phyloP scores from a whole-genome alignment of 2,113 vertebrate genomes.

The Ptilonorhynchus violaceus region DNA sequence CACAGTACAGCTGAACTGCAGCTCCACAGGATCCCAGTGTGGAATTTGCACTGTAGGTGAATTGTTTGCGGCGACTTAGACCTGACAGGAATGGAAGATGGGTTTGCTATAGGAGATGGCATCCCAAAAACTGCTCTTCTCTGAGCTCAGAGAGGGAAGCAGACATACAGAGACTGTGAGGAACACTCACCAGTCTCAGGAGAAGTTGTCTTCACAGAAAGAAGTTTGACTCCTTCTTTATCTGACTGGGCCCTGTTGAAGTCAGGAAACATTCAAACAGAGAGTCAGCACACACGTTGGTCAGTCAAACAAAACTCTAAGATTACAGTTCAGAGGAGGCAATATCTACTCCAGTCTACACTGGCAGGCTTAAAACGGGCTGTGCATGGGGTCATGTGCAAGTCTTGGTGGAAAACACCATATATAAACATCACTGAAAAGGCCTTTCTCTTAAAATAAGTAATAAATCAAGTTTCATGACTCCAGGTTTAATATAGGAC shows the following conservation, averaged over 20 bases:
- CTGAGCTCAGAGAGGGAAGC: not conserved
- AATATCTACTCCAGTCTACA: not conserved
- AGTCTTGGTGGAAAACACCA: not conserved
- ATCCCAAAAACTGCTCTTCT: not conserved
- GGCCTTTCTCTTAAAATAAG: not conserved
- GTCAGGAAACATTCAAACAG: not conserved
- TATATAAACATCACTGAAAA: not conserved
- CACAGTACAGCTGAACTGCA: not conserved
- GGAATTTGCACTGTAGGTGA: not conserved
- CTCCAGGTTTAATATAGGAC: not conserved
- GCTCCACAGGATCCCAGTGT: not conserved
- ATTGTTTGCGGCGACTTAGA: not conserved
- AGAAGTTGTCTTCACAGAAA: constrained; percentile 79
- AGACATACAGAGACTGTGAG: not conserved
- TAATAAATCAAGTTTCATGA: not conserved
- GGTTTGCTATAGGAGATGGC: not conserved
- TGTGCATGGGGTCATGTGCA: not conserved
- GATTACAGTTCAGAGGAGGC: not conserved
- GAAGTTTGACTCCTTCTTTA: constrained; percentile 80
- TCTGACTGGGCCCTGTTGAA: constrained; percentile 69
- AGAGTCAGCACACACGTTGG: not conserved
- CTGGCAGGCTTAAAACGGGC: not conserved
- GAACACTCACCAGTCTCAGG: constrained; percentile 72
- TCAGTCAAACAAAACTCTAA: not conserved
- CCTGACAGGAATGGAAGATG: not conserved